Base-by-base conservation (phyloP, 2,113 vertebrate species). In the Epinephelus moara region DNA sequence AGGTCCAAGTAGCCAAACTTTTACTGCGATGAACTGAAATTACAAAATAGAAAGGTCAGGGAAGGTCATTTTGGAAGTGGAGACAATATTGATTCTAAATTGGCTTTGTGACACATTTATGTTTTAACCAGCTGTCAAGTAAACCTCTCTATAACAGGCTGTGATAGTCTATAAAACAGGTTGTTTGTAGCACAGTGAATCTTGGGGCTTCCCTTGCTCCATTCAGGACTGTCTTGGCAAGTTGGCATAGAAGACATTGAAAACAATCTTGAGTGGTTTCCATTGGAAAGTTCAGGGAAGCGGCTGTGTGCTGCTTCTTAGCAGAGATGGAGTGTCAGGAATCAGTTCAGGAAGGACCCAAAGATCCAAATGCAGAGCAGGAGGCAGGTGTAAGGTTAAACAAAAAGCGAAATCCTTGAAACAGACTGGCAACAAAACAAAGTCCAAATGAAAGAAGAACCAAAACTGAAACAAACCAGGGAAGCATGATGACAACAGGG, bases 81-180 rank as follows among this genome's bases (percentile, higher is more conserved):
- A 56, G 37, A 71, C 57, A 55, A 64, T 49, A 59, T 64, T 61
- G 56, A 68, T 23, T 33, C 10, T 62, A 7, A 53, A 53, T 33
- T 55, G 49, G 17, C 25, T 62, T 23, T 40, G 6, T 21, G 17
- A 59, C 69, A 49, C 23, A 47, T 68, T 50, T 68, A 13, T 59
- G 14, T 71, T 59, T 71, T 59, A 18, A 57, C 55, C n/a, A 59
- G 53, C 53, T 45, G n/a, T 57, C 53, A 71, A 19, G 55, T 72
- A 5, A 27, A 59, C 23, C 30, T 59, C 15, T 45, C 15, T 49
- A 12, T 61, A 17, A 61, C 56, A 60, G 56, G n/a, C 21, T 45
- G 23, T 3, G 37, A 40, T 42, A 21, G 14, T 27, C 11, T 37
- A 3, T 55, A 12, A 61, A 40, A 45, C 2, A 19, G 1, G 12